Percentiles rank a stretch among this genome's conserved stretches.
Evolutionary conservation across 2,888 invertebrate genomes (phyloP).

Genomic region (Plagodis dolabraria): DNA sequence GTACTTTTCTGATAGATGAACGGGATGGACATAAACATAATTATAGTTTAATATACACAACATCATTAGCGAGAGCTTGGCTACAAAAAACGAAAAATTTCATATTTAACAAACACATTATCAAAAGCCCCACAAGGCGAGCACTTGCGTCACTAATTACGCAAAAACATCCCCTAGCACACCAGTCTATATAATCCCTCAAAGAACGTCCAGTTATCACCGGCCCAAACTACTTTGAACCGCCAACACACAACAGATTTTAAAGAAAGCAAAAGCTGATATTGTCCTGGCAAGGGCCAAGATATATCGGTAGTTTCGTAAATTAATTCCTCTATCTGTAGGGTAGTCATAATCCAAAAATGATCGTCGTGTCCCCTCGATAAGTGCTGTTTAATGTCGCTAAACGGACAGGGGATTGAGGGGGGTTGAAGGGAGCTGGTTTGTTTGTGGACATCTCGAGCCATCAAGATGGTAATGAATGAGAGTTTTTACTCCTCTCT

Average conservation of each 20-base stretch:
- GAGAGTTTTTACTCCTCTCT: constrained; percentile 35
- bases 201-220: constrained; percentile 78
- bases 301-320: constrained; percentile 64
- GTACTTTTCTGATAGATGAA: too few species aligned
- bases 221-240: constrained; percentile 49
- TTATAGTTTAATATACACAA: background rate
- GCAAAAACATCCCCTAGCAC: constrained; percentile 77
- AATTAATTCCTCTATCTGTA: constrained; percentile 80
- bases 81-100: constrained; percentile 18
- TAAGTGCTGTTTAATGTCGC: constrained; percentile 78
- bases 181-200: constrained; percentile 70
- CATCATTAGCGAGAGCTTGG: constrained; percentile 11
- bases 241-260: constrained; percentile 19
- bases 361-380: constrained; percentile 74
- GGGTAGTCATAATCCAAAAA: constrained; percentile 81
- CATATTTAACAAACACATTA: constrained; percentile 34
- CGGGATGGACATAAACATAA: too few species aligned
- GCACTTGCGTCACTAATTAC: constrained; percentile 73
- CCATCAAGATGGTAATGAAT: constrained; percentile 31
- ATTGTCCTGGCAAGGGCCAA: constrained; percentile 51
- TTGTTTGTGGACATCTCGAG: constrained; percentile 35
- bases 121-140: constrained; percentile 63
- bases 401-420: constrained; percentile 55
- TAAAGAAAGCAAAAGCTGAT: constrained; percentile 27
- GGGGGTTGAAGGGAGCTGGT: constrained; percentile 30